These are phyloP conservation scores for Hylaeus volcanicus DNA, from an alignment of 1,140 invertebrate species.

Conservation along the genomic window DNA sequence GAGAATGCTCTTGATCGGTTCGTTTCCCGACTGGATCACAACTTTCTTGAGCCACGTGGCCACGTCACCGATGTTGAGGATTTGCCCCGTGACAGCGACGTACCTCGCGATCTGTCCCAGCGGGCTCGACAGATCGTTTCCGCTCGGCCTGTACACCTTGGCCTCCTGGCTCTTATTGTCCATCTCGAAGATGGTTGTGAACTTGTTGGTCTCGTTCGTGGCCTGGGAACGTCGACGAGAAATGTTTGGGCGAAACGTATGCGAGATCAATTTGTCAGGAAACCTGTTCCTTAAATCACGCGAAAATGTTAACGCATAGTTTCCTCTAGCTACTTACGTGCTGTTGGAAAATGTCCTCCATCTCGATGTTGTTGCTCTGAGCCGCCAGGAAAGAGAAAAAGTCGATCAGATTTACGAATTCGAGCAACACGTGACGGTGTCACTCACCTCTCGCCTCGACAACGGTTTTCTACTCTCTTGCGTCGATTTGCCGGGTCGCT, in stretches of 20 bases:
- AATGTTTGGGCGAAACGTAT: neutral
- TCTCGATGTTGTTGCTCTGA: constrained; percentile 86
- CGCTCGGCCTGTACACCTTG: constrained; percentile 81
- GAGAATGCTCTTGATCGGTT: constrained; percentile 87
- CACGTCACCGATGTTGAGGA: constrained; percentile 92
- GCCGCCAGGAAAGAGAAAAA: constrained; percentile 66
- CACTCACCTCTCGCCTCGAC: constrained; percentile 84
- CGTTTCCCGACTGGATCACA: constrained; percentile 82
- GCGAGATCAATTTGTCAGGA: too few relatives aligned
- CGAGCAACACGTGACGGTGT: constrained; percentile 56
- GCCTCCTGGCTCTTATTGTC: constrained; percentile 82
- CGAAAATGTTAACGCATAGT: too few relatives aligned
- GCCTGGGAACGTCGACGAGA: constrained; percentile 64
- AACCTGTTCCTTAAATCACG: neutral
- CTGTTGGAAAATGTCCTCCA: constrained; percentile 85
- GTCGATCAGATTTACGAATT: constrained; percentile 59
- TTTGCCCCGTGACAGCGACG: constrained; percentile 90
- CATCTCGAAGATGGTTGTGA: constrained; percentile 91
- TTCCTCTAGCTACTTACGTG: constrained; percentile 79
- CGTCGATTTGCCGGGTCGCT: constrained; percentile 84
- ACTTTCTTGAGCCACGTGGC: constrained; percentile 84
- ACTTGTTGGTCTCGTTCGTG: constrained; percentile 82
- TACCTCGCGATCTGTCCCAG: constrained; percentile 89
- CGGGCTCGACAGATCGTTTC: constrained; percentile 82
- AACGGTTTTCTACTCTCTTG: constrained; percentile 83